A percentile compares a stretch with the other conserved stretches of the same genome.
Conservation (phyloP, 2,797 vertebrate genomes). For the Lateolabrax maculatus region DNA sequence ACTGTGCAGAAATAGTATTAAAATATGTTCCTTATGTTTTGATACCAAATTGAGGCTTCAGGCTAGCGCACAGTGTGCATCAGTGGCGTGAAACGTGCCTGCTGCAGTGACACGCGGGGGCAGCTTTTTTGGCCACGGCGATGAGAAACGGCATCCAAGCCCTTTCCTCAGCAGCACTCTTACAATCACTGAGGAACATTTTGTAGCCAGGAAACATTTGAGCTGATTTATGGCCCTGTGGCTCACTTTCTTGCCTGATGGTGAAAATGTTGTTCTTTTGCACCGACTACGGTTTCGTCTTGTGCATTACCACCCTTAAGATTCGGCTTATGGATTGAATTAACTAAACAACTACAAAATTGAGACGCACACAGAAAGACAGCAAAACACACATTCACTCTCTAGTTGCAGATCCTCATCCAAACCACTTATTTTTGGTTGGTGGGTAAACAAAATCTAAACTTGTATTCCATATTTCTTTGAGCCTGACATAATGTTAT, state of each 20-base stretch:
- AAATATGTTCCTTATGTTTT: constrained; percentile 72
- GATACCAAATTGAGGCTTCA: constrained; percentile 44
- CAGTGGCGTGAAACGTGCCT: constrained; percentile 31
- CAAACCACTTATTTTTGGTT: constrained; percentile 45
- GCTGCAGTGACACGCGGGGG: constrained; percentile 45
- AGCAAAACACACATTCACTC: constrained; percentile 10
- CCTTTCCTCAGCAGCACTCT: constrained; percentile 41
- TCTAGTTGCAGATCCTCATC: constrained; percentile 28
- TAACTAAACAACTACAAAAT: constrained; percentile 18
- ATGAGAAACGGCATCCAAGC: constrained; percentile 39
- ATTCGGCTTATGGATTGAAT: constrained; percentile 35
- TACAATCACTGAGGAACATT: constrained; percentile 35
- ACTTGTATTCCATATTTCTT: constrained; percentile 21
- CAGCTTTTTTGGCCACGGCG: constrained; percentile 16
- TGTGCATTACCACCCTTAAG: constrained; percentile 17
- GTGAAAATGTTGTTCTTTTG: constrained; percentile 42
- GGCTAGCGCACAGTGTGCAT: constrained; percentile 12
- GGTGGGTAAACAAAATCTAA: constrained; percentile 38
- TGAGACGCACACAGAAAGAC: constrained; percentile 14
- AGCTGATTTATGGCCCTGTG: constrained; percentile 50
- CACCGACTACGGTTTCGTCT: constrained; percentile 1
- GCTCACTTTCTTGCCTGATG: constrained; percentile 39
- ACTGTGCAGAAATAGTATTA: constrained; percentile 66
- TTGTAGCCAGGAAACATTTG: constrained; percentile 58
- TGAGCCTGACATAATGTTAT: constrained; percentile 1